Evolutionary conservation across 2,797 vertebrate genomes (phyloP), one percentile per base, ranked within the genome.

Genomic region (Scomberomorus guttatus): DNA sequence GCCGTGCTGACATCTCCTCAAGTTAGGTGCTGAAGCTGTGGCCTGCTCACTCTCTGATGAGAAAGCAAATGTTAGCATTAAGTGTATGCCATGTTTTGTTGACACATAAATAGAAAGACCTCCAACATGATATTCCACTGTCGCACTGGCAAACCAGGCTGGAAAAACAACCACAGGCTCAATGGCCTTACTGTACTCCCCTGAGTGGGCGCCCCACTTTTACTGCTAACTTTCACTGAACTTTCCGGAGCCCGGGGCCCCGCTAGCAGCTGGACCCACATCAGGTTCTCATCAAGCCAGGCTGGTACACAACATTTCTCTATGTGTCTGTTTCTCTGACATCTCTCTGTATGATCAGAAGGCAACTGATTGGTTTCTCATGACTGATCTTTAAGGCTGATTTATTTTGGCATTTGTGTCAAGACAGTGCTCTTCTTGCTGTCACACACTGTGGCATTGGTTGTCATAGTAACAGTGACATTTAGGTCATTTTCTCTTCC

Each of bases 221-320:
- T 91, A 89, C 93, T 91, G 88, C 84, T 81, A 80, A 90, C 89
- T 92, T 91, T 92, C 89, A 85, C 85, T 87, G 59, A 92, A 91
- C 89, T 89, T 88, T 90, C 90, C 70, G 63, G 86, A 86, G 80
- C 87, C 77, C 72, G 22, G 79, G 78, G 77, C 82, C 89, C 80
- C 48, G 42, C 79, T 42, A 77, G 78, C 85, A 90, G 84, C 87
- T 89, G 89, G 86, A 77, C 54, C 77, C 77, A 91, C 92, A 92
- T 93, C 89, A 94, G 87, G 90, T 87, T 92, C 83, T 89, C 87
- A 93, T 93, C 93, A 94, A 64, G 67, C 51, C 67, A 56, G 54
- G 63, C 67, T 32, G 59, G 65, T 65, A 72, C 61, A 66, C 68
- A 5, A 46, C 66, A 25, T 60, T 66, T 89, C 73, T 78, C 48